phyloP scores from a whole-genome alignment of 2,888 invertebrate species.

The Sarcophaga caerulescens region DNA sequence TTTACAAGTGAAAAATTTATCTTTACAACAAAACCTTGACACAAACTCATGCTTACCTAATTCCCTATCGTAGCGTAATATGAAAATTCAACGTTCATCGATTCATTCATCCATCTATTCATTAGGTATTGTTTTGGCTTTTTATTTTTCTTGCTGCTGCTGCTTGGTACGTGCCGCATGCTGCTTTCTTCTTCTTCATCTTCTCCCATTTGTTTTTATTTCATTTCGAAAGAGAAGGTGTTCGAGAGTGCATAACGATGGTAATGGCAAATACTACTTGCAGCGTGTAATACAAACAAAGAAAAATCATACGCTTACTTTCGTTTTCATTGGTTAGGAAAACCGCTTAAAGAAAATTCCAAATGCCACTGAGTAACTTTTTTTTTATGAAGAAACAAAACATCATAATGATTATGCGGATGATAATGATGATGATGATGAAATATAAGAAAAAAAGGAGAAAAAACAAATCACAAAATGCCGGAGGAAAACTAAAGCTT shows the following conservation, averaged over 20 bases:
- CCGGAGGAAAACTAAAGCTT: slow-evolving; percentile 34
- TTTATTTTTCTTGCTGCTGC: slow-evolving; percentile 36
- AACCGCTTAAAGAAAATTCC: slow-evolving; percentile 53
- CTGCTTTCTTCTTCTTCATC: slow-evolving; percentile 26
- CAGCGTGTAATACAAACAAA: slow-evolving; percentile 31
- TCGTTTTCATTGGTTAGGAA: slow-evolving; percentile 75
- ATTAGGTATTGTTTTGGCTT: slow-evolving; percentile 35
- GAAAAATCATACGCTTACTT: slow-evolving; percentile 72
- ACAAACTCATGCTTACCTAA: not conserved
- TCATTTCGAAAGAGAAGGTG: slow-evolving; percentile 67
- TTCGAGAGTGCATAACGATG: slow-evolving; percentile 68
- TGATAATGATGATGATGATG: slow-evolving; percentile 31
- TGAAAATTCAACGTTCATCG: slow-evolving; percentile 48
- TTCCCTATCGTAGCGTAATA: slow-evolving; percentile 21
- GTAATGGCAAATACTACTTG: slow-evolving; percentile 41
- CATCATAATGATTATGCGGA: not conserved
- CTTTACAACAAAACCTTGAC: not conserved
- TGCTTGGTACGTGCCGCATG: slow-evolving; percentile 63
- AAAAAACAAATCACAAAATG: slow-evolving; percentile 16
- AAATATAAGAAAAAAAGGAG: not conserved
- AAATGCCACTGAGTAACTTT: slow-evolving; percentile 41
- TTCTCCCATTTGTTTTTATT: too few relatives aligned
- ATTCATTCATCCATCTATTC: slow-evolving; percentile 50
- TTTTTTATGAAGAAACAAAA: not conserved
- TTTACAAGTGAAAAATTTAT: too few relatives aligned